Evolutionary conservation across 2,888 invertebrate genomes (phyloP).

Genomic region (Lottia gigantea): DNA sequence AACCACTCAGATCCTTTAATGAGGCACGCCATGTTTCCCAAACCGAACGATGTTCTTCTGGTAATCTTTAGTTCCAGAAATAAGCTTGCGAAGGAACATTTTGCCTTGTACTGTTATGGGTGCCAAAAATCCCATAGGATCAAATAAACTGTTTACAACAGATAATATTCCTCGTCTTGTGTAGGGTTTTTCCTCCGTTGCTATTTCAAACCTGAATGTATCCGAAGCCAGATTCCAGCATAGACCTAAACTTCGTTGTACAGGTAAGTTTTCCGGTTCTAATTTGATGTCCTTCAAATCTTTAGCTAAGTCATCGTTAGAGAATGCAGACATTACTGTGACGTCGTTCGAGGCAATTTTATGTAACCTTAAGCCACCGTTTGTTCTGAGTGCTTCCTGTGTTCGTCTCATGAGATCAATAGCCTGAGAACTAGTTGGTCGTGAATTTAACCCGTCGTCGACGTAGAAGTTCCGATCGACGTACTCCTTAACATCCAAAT

Average conservation of each 20-base stretch:
- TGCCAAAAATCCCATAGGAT: constrained; percentile 22
- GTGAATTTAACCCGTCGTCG: constrained; percentile 34
- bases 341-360: constrained; percentile 34
- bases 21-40: too few species aligned
- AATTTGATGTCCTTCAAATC: constrained; percentile 20
- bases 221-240: constrained; percentile 10
- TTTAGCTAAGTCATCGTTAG: constrained; percentile 19
- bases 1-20: too few species aligned
- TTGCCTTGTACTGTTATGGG: constrained; percentile 16
- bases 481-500: constrained; percentile 26
- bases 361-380: constrained; percentile 31
- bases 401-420: constrained; percentile 31
- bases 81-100: too few species aligned
- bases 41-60: too few species aligned
- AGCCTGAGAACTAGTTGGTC: constrained; percentile 22
- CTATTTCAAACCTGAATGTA: not conserved
- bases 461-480: constrained; percentile 36
- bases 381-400: constrained; percentile 22
- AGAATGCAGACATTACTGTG: constrained; percentile 23
- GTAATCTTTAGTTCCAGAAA: too few species aligned
- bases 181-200: constrained; percentile 11
- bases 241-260: constrained; percentile 15
- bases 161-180: constrained; percentile 21
- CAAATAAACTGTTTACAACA: constrained; percentile 19
- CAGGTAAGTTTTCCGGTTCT: not conserved